Evolutionary conservation across 2,888 invertebrate genomes (phyloP), one percentile per base, ranked within the genome.

Genomic region (Muscina levida): DNA sequence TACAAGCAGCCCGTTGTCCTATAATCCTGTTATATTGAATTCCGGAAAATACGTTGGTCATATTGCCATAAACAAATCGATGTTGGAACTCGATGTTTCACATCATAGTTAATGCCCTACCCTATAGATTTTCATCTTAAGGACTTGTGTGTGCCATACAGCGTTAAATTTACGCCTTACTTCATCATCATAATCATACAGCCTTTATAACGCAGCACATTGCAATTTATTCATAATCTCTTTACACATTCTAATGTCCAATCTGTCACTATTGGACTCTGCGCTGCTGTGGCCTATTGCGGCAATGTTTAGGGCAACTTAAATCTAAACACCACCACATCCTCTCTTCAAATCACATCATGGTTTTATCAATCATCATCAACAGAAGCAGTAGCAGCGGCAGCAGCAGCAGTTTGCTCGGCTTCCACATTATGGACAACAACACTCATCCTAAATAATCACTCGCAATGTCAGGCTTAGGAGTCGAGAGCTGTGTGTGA

Each of bases 181-280:
- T n/a, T n/a, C n/a, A n/a, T n/a, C n/a, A n/a, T n/a, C n/a, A n/a
- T n/a, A n/a, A n/a, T n/a, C n/a, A n/a, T n/a, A n/a, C n/a, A n/a
- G n/a, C n/a, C n/a, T n/a, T n/a, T n/a, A n/a, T n/a, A n/a, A n/a
- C n/a, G n/a, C n/a, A n/a, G n/a, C n/a, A n/a, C n/a, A 42, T 42
- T 17, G 83, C 86, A 86, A 86, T 87, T 87, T 85, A 85, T 82
- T 82, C 82, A 82, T 84, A 87, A 87, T 87, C 87, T 85, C 83
- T 86, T 85, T 86, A 83, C 79, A 68, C 82, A 84, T 84, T 86
- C 80, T 86, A 85, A 84, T 86, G 84, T 86, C 83, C 82, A 82
- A 78, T 76, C 77, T 82, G 83, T 80, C 75, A 70, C 76, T 70
- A 80, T 82, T 78, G 57, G 74, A 48, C 67, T n/a, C 4, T 31